Percentiles rank a stretch among this genome's conserved stretches.
Conservation (phyloP, 2,113 vertebrate species). For the Empidonax traillii region DNA sequence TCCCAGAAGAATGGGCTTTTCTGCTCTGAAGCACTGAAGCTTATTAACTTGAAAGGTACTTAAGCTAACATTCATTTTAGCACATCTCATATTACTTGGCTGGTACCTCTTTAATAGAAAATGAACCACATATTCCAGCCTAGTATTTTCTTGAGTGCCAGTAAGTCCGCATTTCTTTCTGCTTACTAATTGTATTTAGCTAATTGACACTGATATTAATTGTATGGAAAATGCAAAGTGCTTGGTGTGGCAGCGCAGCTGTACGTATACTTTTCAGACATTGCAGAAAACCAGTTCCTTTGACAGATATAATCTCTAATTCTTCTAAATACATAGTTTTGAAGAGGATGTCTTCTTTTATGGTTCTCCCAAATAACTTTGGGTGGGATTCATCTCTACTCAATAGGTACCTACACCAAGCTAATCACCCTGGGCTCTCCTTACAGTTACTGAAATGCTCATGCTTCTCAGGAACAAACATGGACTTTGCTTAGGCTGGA, state of each 20-base stretch:
- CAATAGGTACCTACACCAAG: not conserved
- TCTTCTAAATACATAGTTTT: not conserved
- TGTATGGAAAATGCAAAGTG: not conserved
- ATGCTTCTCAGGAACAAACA: not conserved
- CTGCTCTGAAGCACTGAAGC: not conserved
- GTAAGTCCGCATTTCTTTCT: not conserved
- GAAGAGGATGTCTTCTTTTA: not conserved
- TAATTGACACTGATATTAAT: not conserved
- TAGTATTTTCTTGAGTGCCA: not conserved
- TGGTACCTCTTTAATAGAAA: not conserved
- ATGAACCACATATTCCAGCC: fast-evolving
- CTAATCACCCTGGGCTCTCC: not conserved
- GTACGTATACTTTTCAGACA: not conserved
- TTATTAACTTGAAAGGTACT: constrained; percentile 6
- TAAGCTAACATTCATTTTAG: constrained; percentile 5
- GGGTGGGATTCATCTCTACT: not conserved
- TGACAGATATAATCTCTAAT: not conserved
- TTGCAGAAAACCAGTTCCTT: not conserved
- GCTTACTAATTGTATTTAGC: not conserved
- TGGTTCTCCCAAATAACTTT: not conserved
- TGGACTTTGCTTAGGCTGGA: not conserved
- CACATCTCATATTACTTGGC: not conserved
- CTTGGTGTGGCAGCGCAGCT: not conserved
- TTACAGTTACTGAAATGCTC: not conserved
- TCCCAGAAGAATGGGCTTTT: not conserved